Conservation (phyloP, 2,888 invertebrate species). For the Andrena chrysosceles region DNA sequence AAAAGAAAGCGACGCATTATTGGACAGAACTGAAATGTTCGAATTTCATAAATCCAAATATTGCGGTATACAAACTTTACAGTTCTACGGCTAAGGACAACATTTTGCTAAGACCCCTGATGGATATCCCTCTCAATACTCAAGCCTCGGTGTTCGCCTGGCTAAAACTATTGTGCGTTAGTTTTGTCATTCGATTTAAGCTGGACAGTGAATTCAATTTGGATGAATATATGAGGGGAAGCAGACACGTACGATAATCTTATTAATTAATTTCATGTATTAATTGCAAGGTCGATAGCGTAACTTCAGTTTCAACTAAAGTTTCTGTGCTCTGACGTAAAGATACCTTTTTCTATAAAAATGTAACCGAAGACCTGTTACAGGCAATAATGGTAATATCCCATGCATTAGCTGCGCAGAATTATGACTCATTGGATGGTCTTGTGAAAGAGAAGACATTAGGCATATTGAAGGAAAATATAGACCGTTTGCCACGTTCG, state of each 20-base stretch:
- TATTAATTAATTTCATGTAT: neutral
- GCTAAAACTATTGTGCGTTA: neutral
- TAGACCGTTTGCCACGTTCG: slow-evolving; percentile 65
- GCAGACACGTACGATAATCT: slow-evolving; percentile 7
- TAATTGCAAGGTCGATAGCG: neutral
- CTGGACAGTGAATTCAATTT: slow-evolving; percentile 6
- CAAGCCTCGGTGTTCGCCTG: neutral
- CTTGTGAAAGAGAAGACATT: slow-evolving; percentile 83
- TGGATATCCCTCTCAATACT: slow-evolving; percentile 21
- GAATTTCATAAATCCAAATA: slow-evolving; percentile 4
- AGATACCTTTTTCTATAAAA: neutral
- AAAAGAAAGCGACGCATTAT: neutral
- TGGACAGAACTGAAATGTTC: neutral
- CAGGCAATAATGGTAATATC: slow-evolving; percentile 85
- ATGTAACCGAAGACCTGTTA: slow-evolving; percentile 42
- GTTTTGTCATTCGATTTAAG: neutral
- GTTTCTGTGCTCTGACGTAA: neutral
- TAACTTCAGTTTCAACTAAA: neutral
- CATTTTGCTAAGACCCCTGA: slow-evolving; percentile 26
- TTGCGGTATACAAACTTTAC: slow-evolving; percentile 4
- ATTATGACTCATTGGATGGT: slow-evolving; percentile 83
- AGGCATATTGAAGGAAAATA: slow-evolving; percentile 80
- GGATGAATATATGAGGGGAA: neutral
- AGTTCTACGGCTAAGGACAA: neutral
- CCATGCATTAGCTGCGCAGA: slow-evolving; percentile 81